A percentile compares a stretch with the other conserved stretches of the same genome.
Conservation (phyloP, 1,140 invertebrate genomes). For the Arctopsyche grandis region DNA sequence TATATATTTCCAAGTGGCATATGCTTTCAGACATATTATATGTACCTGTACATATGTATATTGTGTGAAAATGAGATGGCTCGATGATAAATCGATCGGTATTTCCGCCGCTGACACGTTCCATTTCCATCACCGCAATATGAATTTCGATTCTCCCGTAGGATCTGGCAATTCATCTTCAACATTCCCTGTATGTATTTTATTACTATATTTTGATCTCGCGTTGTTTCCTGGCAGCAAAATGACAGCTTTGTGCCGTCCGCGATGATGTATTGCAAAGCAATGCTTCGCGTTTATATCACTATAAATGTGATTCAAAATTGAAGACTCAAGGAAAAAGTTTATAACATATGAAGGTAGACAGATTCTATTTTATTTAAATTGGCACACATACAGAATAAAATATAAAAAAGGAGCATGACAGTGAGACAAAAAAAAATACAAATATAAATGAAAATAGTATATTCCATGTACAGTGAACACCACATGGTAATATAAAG, state of each 20-base stretch:
- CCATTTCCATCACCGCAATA: background rate
- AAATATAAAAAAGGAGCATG: too few species aligned
- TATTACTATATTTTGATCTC: too few species aligned
- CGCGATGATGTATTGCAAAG: background rate
- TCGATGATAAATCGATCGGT: background rate
- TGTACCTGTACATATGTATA: background rate
- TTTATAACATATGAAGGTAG: too few species aligned
- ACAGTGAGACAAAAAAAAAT: too few species aligned
- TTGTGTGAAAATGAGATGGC: background rate
- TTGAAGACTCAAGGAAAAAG: too few species aligned
- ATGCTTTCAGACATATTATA: background rate
- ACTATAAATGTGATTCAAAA: background rate
- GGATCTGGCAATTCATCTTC: conserved; percentile 8
- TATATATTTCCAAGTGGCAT: background rate
- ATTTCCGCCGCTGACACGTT: background rate
- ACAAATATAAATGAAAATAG: too few species aligned
- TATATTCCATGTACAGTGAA: too few species aligned
- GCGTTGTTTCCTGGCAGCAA: too few species aligned
- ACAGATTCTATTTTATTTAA: too few species aligned
- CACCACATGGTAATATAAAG: too few species aligned
- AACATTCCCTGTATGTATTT: background rate
- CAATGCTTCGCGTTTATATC: background rate
- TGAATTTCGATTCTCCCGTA: conserved; percentile 1
- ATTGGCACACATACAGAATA: too few species aligned
- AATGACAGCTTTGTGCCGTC: too few species aligned